These are phyloP conservation scores for Trichogramma dendrolimi DNA, from an alignment of 2,888 invertebrate species.

Conservation along the genomic window DNA sequence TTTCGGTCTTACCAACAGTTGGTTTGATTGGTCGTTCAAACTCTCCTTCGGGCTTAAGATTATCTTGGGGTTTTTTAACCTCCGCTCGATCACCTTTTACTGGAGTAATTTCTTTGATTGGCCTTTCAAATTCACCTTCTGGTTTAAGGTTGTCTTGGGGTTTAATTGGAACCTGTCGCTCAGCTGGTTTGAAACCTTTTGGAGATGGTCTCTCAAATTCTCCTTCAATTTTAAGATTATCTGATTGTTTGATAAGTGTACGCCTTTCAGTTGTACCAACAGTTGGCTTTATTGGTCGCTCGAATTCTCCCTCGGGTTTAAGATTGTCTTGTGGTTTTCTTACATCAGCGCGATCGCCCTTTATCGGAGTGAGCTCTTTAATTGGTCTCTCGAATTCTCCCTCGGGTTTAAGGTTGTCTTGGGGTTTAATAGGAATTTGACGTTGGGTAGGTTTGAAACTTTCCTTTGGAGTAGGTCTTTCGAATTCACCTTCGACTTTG, in stretches of 20 bases:
- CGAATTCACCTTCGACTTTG: constrained; percentile 59
- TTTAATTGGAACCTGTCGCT: constrained; percentile 43
- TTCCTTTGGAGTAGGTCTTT: constrained; percentile 45
- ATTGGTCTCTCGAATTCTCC: constrained; percentile 55
- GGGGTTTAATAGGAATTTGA: constrained; percentile 50
- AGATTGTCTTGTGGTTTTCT: constrained; percentile 55
- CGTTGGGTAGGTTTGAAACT: constrained; percentile 57
- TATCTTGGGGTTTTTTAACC: constrained; percentile 52
- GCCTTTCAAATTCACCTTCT: constrained; percentile 42
- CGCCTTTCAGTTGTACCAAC: constrained; percentile 59
- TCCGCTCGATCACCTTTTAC: constrained; percentile 45
- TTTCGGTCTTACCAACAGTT: constrained; percentile 57
- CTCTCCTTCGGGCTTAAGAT: constrained; percentile 54
- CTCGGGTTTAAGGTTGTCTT: constrained; percentile 53
- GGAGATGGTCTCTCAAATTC: constrained; percentile 52
- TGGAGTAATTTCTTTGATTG: constrained; percentile 51
- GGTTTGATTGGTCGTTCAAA: constrained; percentile 54
- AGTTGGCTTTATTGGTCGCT: constrained; percentile 48
- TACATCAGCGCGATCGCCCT: constrained; percentile 45
- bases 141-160: constrained; percentile 46
- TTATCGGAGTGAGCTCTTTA: constrained; percentile 45
- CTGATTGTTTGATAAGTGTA: constrained; percentile 46
- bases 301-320: constrained; percentile 58
- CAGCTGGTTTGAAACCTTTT: constrained; percentile 48
- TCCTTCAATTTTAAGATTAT: constrained; percentile 53